A percentile compares a stretch with the other conserved stretches of the same genome.
phyloP scores from a whole-genome alignment of 2,113 vertebrate species.

The Sterrhoptilus dennistouni region DNA sequence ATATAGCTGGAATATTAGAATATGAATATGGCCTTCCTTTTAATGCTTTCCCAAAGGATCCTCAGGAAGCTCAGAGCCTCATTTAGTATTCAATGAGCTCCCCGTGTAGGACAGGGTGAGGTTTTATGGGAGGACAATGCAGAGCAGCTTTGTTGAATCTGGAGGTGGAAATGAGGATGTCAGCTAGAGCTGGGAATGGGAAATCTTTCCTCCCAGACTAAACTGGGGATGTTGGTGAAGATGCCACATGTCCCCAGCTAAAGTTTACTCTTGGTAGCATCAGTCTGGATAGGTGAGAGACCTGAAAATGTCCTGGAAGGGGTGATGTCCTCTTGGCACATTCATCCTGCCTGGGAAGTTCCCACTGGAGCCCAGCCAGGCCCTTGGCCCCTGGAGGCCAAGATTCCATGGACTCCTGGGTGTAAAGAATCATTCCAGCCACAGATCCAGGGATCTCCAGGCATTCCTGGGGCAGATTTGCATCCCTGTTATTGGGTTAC shows the following conservation, averaged over 20 bases:
- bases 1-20: background rate
- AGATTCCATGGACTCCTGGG: background rate
- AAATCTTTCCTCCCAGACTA: background rate
- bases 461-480: background rate
- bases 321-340: background rate
- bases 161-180: background rate
- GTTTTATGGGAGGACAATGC: background rate
- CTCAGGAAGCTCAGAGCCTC: background rate
- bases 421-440: background rate
- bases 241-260: background rate
- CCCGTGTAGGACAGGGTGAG: fast-evolving
- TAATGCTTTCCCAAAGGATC: background rate
- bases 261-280: background rate
- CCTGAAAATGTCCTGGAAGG: background rate
- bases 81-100: background rate
- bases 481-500: background rate
- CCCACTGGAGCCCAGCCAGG: background rate
- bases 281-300: background rate
- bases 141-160: background rate
- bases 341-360: background rate
- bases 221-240: background rate
- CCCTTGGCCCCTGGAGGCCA: background rate
- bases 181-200: background rate
- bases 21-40: background rate
- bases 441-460: background rate